Evolutionary conservation across 2,797 vertebrate species (phyloP).

Genomic region (Anableps anableps): DNA sequence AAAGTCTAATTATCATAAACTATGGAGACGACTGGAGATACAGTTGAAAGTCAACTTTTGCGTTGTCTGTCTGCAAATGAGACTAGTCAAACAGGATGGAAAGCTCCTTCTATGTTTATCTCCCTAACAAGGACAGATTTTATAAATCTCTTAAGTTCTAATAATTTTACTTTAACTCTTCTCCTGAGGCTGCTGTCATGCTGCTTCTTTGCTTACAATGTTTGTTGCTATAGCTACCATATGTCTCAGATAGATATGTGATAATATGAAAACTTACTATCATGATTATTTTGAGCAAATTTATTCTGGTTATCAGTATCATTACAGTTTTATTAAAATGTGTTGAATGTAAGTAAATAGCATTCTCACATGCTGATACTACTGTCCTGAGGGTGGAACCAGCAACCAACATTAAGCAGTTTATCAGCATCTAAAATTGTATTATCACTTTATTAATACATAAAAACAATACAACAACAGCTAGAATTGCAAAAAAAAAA

Average conservation of each 20-base stretch:
- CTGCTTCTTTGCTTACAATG: neutral
- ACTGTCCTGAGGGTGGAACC: neutral
- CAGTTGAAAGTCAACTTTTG: neutral
- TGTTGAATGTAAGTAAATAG: neutral
- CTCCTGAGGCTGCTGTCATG: neutral
- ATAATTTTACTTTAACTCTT: neutral
- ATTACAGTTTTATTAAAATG: neutral
- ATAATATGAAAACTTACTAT: neutral
- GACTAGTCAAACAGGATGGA: neutral
- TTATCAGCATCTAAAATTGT: neutral
- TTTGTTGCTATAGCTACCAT: neutral
- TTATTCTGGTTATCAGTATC: neutral
- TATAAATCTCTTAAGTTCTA: neutral
- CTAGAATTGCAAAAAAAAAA: neutral
- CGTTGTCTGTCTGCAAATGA: neutral
- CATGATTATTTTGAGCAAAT: neutral
- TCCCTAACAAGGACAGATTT: neutral
- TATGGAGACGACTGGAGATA: neutral
- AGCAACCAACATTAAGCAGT: neutral
- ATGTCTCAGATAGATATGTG: neutral
- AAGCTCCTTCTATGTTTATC: neutral
- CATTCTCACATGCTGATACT: neutral
- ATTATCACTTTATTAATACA: too few relatives aligned
- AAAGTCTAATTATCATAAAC: conserved; percentile 26
- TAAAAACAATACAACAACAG: neutral